Percentiles rank a stretch among this genome's conserved stretches.
These are phyloP conservation scores for Gopherus flavomarginatus DNA, from an alignment of 2,113 vertebrate genomes.

Conservation along the genomic window DNA sequence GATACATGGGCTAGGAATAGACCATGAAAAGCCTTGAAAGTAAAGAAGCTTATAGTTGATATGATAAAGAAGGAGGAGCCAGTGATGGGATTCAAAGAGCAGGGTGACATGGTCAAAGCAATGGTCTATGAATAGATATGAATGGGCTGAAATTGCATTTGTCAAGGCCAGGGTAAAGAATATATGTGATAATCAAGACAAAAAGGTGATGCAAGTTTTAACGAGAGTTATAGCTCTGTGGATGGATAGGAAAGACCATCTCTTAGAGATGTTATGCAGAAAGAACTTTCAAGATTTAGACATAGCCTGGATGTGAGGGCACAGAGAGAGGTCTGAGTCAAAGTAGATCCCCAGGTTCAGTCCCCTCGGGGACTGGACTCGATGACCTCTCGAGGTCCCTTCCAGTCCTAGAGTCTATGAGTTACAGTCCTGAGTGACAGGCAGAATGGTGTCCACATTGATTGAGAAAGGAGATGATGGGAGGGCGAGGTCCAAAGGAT, in stretches of 20 bases:
- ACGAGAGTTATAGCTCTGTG: background rate
- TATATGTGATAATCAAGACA: background rate
- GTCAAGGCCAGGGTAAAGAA: background rate
- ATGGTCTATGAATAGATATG: background rate
- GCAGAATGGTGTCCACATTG: background rate
- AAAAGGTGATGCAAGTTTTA: background rate
- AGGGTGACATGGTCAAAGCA: background rate
- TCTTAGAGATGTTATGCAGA: background rate
- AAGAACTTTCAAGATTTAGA: background rate
- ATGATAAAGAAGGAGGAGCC: background rate
- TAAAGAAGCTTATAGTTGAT: background rate
- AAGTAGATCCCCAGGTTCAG: background rate
- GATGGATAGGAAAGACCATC: background rate
- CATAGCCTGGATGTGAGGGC: background rate
- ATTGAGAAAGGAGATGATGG: background rate
- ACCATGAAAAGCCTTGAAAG: background rate
- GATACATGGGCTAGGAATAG: background rate
- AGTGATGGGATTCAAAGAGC: background rate
- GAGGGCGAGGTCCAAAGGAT: background rate
- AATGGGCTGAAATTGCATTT: background rate
- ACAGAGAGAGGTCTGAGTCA: background rate
- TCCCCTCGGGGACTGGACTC: too few species aligned
- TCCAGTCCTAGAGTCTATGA: too few species aligned
- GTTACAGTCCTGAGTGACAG: background rate
- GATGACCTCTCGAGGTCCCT: too few species aligned